Percentiles rank a stretch among this genome's conserved stretches.
phyloP scores from a whole-genome alignment of 2,797 vertebrate genomes.

The Echeneis naucrates region DNA sequence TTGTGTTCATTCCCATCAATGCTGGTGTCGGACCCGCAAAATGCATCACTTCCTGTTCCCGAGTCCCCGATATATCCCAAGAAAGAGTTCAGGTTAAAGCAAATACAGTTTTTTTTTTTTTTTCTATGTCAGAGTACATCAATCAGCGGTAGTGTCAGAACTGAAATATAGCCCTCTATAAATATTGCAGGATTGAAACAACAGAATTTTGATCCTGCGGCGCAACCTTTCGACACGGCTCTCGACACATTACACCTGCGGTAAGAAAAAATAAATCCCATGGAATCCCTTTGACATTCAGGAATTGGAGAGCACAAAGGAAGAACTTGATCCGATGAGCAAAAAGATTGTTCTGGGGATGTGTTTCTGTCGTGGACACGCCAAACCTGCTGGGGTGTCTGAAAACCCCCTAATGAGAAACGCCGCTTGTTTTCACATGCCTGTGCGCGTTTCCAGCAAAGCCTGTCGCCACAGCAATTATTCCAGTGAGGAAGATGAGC shows the following conservation, averaged over 20 bases:
- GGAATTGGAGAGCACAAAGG: constrained; percentile 37
- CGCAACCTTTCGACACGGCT: constrained; percentile 23
- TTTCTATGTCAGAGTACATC: constrained; percentile 1
- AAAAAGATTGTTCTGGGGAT: constrained; percentile 29
- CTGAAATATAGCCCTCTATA: constrained; percentile 17
- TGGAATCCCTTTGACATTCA: constrained; percentile 48
- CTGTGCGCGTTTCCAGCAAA: constrained; percentile 64
- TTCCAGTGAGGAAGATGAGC: constrained; percentile 66
- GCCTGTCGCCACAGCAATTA: constrained; percentile 81
- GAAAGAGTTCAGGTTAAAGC: background rate
- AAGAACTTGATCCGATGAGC: constrained; percentile 62
- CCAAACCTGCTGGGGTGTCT: constrained; percentile 47
- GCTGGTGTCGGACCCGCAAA: background rate
- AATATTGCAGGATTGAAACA: constrained; percentile 6
- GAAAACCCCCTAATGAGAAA: constrained; percentile 65
- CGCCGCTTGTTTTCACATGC: constrained; percentile 70
- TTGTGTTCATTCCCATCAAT: constrained; percentile 19
- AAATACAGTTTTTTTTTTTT: constrained; percentile 4
- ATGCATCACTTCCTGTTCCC: constrained; percentile 11
- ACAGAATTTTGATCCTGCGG: constrained; percentile 26
- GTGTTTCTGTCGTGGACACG: constrained; percentile 17
- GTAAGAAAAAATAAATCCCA: constrained; percentile 9
- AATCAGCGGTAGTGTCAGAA: constrained; percentile 6
- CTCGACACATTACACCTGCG: constrained; percentile 18
- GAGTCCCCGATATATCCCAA: background rate